Percentiles rank a stretch among this genome's conserved stretches.
phyloP scores from a whole-genome alignment of 2,888 invertebrate genomes.

The Ectemnius continuus region DNA sequence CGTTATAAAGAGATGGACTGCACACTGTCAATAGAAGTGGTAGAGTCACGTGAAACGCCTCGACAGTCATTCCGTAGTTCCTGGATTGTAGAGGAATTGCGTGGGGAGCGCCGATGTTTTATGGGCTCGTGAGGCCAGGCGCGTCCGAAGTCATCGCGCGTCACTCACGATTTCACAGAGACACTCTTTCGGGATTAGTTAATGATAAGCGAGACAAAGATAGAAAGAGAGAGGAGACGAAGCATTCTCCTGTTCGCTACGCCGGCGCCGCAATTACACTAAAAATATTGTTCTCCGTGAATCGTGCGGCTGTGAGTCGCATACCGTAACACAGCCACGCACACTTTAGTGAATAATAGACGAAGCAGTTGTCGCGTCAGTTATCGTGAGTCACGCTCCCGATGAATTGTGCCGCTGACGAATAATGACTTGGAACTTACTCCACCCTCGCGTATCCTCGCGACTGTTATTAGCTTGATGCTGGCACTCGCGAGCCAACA shows the following conservation, averaged over 20 bases:
- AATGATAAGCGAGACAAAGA: not conserved
- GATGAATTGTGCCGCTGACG: slow-evolving; percentile 38
- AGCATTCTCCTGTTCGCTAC: not conserved
- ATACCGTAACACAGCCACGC: slow-evolving; percentile 12
- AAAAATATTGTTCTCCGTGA: slow-evolving; percentile 17
- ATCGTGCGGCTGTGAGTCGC: not conserved
- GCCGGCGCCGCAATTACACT: slow-evolving; percentile 1
- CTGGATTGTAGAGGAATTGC: not conserved
- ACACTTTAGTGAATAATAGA: slow-evolving; percentile 42
- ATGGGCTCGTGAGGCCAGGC: not conserved
- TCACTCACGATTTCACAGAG: not conserved
- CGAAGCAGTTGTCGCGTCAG: slow-evolving; percentile 25
- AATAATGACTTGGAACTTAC: not conserved
- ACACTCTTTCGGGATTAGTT: not conserved
- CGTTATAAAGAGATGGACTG: too few species aligned
- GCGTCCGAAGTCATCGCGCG: not conserved
- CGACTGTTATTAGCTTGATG: too few species aligned
- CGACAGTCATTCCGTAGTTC: too few species aligned
- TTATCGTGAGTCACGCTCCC: slow-evolving; percentile 36
- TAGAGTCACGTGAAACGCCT: too few species aligned
- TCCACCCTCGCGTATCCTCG: not conserved
- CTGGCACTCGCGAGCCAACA: not conserved
- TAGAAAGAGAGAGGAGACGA: too few species aligned
- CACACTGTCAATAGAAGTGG: too few species aligned
- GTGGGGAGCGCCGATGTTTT: not conserved